A percentile compares a stretch with the other conserved stretches of the same genome.
These are phyloP conservation scores for Trachelus iudaicus DNA, from an alignment of 2,888 invertebrate species.

Conservation along the genomic window DNA sequence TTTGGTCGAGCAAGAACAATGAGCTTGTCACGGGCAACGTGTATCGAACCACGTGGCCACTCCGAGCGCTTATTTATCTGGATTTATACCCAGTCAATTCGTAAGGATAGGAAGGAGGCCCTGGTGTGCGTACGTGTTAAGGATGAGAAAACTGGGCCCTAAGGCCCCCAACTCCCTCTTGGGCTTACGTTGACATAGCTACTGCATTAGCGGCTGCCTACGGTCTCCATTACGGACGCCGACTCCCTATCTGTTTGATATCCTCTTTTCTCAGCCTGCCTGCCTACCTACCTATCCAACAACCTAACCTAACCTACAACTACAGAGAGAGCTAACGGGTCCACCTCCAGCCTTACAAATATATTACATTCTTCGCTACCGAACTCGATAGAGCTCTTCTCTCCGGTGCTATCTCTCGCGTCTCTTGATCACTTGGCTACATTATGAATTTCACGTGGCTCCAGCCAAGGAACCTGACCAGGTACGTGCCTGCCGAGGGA, in stretches of 20 bases:
- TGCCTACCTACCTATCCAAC: conserved; percentile 40
- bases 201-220: conserved; percentile 66
- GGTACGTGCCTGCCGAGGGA: neutral
- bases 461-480: neutral
- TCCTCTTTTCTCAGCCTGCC: conserved; percentile 53
- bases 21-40: neutral
- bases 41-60: neutral
- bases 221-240: conserved; percentile 62
- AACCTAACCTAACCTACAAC: neutral
- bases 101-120: neutral
- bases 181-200: conserved; percentile 58
- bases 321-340: neutral
- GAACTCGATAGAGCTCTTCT: conserved; percentile 52
- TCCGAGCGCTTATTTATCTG: neutral
- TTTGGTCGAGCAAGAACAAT: neutral
- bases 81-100: neutral
- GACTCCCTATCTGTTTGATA: conserved; percentile 58
- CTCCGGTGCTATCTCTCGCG: neutral
- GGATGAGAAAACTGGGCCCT: conserved; percentile 35
- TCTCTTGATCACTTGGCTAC: neutral
- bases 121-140: conserved; percentile 2
- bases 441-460: neutral
- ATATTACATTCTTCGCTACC: conserved; percentile 50
- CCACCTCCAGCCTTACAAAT: conserved; percentile 46
- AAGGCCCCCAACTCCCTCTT: conserved; percentile 26